Evolutionary conservation across 2,797 vertebrate species (phyloP), one percentile per base, ranked within the genome.

Genomic region (Lates japonicus): DNA sequence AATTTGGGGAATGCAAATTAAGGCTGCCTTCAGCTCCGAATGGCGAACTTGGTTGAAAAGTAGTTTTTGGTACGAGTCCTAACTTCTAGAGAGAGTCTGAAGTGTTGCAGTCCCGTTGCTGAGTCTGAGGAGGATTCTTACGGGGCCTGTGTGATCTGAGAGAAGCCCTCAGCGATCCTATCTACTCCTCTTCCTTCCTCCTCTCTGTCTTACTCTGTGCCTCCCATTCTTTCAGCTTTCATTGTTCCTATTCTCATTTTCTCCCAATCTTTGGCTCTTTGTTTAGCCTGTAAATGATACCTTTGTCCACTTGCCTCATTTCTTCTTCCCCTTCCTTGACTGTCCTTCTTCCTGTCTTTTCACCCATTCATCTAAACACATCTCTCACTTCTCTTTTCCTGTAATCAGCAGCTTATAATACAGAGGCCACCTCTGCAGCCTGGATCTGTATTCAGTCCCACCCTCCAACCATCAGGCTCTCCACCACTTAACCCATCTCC

Each of bases 401-500:
- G 48, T 71, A 78, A 88, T 81, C 78, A 87, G 86, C 65, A 78
- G 77, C 72, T 77, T 58, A 41, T 80, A 69, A 84, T 71, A 74
- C 63, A 76, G 42, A 48, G 63, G 69, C 59, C 37, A 83, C 59
- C 82, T 87, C 83, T 81, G 84, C 82, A 84, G 86, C 79, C 66
- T 29, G 73, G 80, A 83, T 93, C 85, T 86, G 88, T 82, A 88
- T 88, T 88, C 88, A 84, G 68, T 37, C 62, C 76, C 80, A 71
- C 82, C 54, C 78, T 76, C 70, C 39, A 16, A 78, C 78, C 74
- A 71, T 70, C 72, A 51, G 29, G 60, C 79, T 79, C 78, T 77
- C 69, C 54, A 63, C 68, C 78, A 74, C 78, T 88, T 77, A 75
- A 81, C 65, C 76, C 71, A 66, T 73, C 62, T 78, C 67, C 76